Base-by-base conservation (phyloP, 1,140 invertebrate species). In the Neodiprion virginianus region DNA sequence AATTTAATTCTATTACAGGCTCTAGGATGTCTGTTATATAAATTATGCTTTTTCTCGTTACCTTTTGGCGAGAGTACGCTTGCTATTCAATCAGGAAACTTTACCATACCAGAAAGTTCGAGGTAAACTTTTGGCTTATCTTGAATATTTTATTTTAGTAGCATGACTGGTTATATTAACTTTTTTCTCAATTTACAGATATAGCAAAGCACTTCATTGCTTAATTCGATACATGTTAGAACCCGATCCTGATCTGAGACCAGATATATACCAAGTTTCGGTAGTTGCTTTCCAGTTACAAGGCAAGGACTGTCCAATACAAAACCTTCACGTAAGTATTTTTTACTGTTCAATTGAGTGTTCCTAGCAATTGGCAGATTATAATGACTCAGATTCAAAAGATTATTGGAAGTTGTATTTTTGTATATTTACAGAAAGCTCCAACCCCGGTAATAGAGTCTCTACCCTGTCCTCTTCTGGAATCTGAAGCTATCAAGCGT, bases 21-120 rank as follows among this genome's bases (percentile, higher is more conserved):
- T 48, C 87, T 98, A 17, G 97, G 97, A 40, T 97, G 96, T 90
- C 89, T 98, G 81, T 88, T 98, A 23, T 98, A 97, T 85, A 96
- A 97, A 88, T 90, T 98, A 72, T 98, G 96, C 87, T 98, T 95
- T 86, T 98, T 98, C 87, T 92, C 93, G 21, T 89, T 98, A 79
- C 97, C 97, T 72, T 98, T 99, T 90, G 97, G 96, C 14, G 97
- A 99, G 87, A 97, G 96, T 84, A 93, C 95, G 14, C 88, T 98
- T 77, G 97, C 97, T 67, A 98, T 99, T 83, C 96, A 98, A 87
- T 96, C 93, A 86, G 96, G 95, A 67, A 94, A 95, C 81, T 97
- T 97, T 85, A 92, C 91, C 72, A 94, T 98, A 88, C 97, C 96
- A 69, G 95, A 96, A 87, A 92, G 90, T 88, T 94, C 94, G 47